Percentiles rank a stretch among this genome's conserved stretches.
Evolutionary conservation across 2,888 invertebrate species (phyloP).

Genomic region (Heterodera filipjevi): DNA sequence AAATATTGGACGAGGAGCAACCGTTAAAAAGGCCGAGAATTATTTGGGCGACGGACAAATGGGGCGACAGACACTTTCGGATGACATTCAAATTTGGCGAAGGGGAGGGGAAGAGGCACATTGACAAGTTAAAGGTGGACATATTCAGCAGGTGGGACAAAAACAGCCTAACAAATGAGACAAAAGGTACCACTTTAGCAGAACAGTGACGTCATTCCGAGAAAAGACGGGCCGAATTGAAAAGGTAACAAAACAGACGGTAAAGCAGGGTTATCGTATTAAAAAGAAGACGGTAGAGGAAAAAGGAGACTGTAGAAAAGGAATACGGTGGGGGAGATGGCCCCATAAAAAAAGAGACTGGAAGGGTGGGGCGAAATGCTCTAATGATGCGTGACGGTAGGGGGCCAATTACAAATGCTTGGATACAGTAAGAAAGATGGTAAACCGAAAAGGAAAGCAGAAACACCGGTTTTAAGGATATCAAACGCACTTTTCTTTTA

Average conservation of each 20-base stretch:
- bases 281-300: not conserved
- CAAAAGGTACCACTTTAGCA: not conserved
- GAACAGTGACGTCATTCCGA: not conserved
- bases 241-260: not conserved
- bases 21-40: not conserved
- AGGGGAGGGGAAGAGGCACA: not conserved
- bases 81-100: not conserved
- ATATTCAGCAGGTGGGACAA: conserved; percentile 1
- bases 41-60: not conserved
- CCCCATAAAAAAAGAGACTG: not conserved
- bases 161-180: not conserved
- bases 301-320: not conserved
- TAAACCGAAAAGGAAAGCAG: too few relatives aligned
- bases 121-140: not conserved
- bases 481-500: not conserved
- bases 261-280: not conserved
- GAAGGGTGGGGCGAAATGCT: not conserved
- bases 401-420: too few relatives aligned
- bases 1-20: not conserved
- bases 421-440: too few relatives aligned
- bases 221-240: not conserved
- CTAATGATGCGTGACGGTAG: too few relatives aligned
- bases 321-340: not conserved
- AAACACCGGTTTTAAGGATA: conserved; percentile 1
- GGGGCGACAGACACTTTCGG: conserved; percentile 2